phyloP scores from a whole-genome alignment of 2,797 vertebrate species.

The Acipenser oxyrinchus region DNA sequence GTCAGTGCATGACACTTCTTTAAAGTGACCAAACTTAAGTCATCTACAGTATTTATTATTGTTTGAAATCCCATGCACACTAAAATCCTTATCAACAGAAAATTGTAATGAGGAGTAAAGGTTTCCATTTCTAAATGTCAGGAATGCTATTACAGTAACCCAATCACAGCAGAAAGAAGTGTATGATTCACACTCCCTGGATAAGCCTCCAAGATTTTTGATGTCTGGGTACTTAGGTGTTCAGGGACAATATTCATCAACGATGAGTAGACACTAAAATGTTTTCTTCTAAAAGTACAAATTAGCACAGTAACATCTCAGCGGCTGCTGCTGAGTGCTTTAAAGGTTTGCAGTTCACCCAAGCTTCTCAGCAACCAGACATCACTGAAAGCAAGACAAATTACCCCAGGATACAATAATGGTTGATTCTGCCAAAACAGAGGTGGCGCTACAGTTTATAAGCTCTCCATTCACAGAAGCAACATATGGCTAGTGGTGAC shows the following conservation, averaged over 20 bases:
- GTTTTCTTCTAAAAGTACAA: not conserved
- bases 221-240: not conserved
- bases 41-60: not conserved
- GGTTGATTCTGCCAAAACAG: constrained; percentile 22
- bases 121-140: not conserved
- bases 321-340: not conserved
- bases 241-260: too few species aligned
- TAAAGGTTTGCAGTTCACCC: not conserved
- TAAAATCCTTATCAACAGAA: not conserved
- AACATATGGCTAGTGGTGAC: constrained; percentile 10
- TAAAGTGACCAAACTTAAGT: not conserved
- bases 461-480: constrained; percentile 7
- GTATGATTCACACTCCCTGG: not conserved
- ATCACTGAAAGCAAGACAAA: not conserved
- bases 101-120: not conserved
- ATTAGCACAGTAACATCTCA: not conserved
- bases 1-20: not conserved
- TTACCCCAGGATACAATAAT: constrained; percentile 3
- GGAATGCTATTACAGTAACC: not conserved
- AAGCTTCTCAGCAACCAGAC: not conserved
- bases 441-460: constrained; percentile 15
- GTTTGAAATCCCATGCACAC: constrained; percentile 1
- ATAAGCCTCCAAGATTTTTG: not conserved
- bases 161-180: not conserved
- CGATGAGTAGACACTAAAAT: too few species aligned